These are phyloP conservation scores for Chrysochloris asiatica DNA, from an alignment of 2,113 vertebrate genomes.

Conservation along the genomic window DNA sequence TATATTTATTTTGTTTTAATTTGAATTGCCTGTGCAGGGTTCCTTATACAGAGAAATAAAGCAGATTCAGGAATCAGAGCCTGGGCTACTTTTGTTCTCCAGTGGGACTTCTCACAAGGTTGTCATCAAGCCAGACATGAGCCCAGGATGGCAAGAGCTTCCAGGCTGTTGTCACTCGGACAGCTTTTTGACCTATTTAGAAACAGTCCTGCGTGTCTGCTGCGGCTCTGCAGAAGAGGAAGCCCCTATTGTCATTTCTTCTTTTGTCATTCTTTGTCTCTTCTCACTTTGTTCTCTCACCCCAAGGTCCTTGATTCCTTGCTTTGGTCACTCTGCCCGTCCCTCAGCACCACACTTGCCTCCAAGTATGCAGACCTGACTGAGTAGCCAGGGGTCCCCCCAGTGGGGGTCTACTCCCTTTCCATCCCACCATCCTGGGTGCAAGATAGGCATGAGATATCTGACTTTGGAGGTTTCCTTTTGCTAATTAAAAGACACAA, in stretches of 20 bases:
- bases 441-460: not conserved
- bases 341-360: not conserved
- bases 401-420: not conserved
- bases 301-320: not conserved
- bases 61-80: constrained; percentile 79
- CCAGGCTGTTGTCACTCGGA: not conserved
- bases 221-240: not conserved
- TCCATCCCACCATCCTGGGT: not conserved
- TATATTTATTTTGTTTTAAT: constrained; percentile 99
- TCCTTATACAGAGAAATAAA: constrained; percentile 93
- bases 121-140: not conserved
- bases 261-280: not conserved
- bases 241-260: not conserved
- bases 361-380: not conserved
- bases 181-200: not conserved
- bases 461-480: not conserved
- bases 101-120: not conserved
- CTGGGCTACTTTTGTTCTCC: constrained; percentile 57
- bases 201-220: not conserved
- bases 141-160: not conserved
- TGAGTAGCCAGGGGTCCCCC: not conserved
- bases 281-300: not conserved
- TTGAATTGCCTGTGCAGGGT: constrained; percentile 92
- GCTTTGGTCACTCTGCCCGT: not conserved
- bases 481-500: not conserved